Evolutionary conservation across 53 echinoderm and acorn worm genomes (phyloP), one percentile per base, ranked within the genome.

Genomic region (Echinarachnius parma): DNA sequence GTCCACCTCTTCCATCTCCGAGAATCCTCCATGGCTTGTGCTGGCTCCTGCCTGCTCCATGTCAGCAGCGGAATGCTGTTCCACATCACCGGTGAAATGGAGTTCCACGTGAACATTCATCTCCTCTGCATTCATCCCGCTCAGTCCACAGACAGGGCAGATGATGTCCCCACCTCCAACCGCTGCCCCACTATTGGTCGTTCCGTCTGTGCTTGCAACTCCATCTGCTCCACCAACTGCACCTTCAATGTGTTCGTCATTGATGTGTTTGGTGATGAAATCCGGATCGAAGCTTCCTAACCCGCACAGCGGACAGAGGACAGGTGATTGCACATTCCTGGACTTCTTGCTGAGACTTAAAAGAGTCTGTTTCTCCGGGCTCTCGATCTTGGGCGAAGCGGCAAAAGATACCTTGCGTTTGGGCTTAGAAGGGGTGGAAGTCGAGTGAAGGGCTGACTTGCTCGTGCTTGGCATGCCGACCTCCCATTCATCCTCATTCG

Each of bases 221-320:
- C 65, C 18, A 2, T 57, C 61, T 21, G 31, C 36, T 20, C 37
- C 78, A 18, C 57, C 64, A 5, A 42, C 34, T 10, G 65, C 42
- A 57, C 74, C 83, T 5, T 63, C 58, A 0, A 75, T 52, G 18
- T 92, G 92, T 61, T 92, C 92, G 2, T 42, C 63, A 24, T 87
- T 81, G 31, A 92, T 62, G 53, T 92, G 92, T 15, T 11, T 35
- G 9, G 58, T 75, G 8, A 92, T 53, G 4, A 81, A 64, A 72
- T 78, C 80, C 0, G 81, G 49, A 78, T 92, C 87, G 45, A 84
- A 92, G 67, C 75, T 85, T 23, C 87, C 92, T 2, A 92, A 79
- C 1, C 87, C 87, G 54, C 92, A 92, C 15, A 92, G 57, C 0
- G 92, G 92, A 55, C 92, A 92, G 18, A 87, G 78, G 26, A 81